Evolutionary conservation across 1,140 invertebrate species (phyloP), one percentile per base, ranked within the genome.

Genomic region (Homarus americanus): DNA sequence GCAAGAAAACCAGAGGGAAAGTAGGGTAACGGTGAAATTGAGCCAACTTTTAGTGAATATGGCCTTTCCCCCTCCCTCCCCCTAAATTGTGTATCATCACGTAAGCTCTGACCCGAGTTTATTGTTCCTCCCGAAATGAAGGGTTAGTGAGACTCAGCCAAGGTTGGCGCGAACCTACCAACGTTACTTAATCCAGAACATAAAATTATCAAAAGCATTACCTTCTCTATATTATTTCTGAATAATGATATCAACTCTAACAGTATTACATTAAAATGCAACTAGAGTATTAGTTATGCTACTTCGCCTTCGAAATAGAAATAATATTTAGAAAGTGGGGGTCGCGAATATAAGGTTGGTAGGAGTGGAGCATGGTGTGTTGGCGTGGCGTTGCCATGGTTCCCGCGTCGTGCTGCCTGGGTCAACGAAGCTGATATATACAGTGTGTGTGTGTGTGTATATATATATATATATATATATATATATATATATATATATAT

Each of bases 311-410:
- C n/a, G n/a, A n/a, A n/a, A n/a, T n/a, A n/a, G n/a, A n/a, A n/a
- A n/a, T n/a, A n/a, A n/a, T n/a, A n/a, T n/a, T n/a, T n/a, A n/a
- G n/a, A n/a, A n/a, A n/a, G n/a, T n/a, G n/a, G n/a, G n/a, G n/a
- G n/a, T n/a, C n/a, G n/a, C n/a, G n/a, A n/a, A n/a, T 58, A 58
- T 7, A 9, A 32, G 12, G 63, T 69, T 69, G 63, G 63, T 69
- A 49, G 76, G 32, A 20, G 17, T 79, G 63, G n/a, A 34, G 34
- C n/a, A 9, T 32, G 34, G 44, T 58, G 24, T 82, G 80, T 58
- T 82, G 58, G 28, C 49, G 12, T 20, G 28, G 80, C 80, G 80
- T 82, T 82, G 49, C 53, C 58, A 82, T 82, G 80, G 80, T 63
- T 82, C 63, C 80, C 80, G 80, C 80, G 80, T 82, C 80, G 10